Conservation (phyloP, 2,113 vertebrate species). For the Smithornis capensis region DNA sequence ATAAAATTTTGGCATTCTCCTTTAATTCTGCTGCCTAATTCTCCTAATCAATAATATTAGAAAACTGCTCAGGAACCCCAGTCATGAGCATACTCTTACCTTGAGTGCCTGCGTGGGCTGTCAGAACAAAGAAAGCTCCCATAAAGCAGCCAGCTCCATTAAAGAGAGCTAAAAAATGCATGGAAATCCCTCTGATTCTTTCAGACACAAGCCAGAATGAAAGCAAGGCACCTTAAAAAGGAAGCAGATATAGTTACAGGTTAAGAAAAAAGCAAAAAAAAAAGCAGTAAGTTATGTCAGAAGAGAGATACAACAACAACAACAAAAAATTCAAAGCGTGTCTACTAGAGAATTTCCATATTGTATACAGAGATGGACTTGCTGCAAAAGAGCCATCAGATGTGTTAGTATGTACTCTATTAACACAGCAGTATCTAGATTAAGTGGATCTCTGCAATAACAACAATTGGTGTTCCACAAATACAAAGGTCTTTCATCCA, state of each 20-base stretch:
- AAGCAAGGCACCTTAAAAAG: conserved; percentile 80
- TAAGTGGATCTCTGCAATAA: background rate
- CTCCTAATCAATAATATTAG: conserved; percentile 52
- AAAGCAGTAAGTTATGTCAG: background rate
- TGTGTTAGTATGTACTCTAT: rapidly evolving
- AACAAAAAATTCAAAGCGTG: background rate
- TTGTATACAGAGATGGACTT: background rate
- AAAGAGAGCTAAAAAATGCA: conserved; percentile 86
- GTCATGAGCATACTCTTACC: conserved; percentile 72
- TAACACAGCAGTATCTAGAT: background rate
- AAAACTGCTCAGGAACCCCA: background rate
- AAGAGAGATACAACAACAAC: background rate
- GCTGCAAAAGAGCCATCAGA: background rate
- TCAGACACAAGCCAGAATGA: conserved; percentile 81
- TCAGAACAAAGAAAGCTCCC: conserved; percentile 83
- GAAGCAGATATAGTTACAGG: background rate
- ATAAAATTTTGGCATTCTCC: conserved; percentile 63
- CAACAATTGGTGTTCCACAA: background rate
- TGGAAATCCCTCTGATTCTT: conserved; percentile 81
- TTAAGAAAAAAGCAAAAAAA: background rate
- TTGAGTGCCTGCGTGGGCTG: conserved; percentile 79
- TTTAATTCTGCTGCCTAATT: conserved; percentile 52
- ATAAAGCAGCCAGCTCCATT: conserved; percentile 87
- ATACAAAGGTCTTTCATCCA: background rate
- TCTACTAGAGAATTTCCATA: background rate